These are phyloP conservation scores for Madoqua kirkii DNA, from an alignment of 2,113 vertebrate species.

Conservation along the genomic window DNA sequence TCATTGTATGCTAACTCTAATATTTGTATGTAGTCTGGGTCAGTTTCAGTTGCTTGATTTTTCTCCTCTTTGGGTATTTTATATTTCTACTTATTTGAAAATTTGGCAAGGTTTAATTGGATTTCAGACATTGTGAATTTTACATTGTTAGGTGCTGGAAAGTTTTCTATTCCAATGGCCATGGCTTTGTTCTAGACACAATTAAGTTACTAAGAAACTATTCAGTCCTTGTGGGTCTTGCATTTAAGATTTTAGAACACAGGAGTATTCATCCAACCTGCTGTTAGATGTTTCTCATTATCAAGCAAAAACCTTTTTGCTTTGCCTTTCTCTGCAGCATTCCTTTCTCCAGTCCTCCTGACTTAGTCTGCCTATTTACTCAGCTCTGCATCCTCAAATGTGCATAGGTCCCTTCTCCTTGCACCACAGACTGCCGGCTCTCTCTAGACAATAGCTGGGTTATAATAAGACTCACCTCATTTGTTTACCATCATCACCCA, in stretches of 20 bases:
- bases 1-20: background rate
- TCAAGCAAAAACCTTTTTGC: background rate
- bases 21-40: background rate
- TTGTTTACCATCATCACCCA: background rate
- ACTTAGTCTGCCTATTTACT: background rate
- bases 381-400: background rate
- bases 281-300: background rate
- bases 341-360: background rate
- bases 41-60: background rate
- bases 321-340: background rate
- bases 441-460: background rate
- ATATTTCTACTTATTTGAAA: background rate
- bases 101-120: background rate
- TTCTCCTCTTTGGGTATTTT: background rate
- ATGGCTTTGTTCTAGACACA: background rate
- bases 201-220: background rate
- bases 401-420: background rate
- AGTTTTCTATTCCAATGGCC: background rate
- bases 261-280: background rate
- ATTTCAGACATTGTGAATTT: background rate
- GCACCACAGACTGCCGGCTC: background rate
- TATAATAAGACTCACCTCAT: background rate
- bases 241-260: background rate
- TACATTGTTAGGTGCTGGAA: background rate
- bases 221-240: background rate